Evolutionary conservation across 2,113 vertebrate species (phyloP).

Genomic region (Rhabdomys dilectus): DNA sequence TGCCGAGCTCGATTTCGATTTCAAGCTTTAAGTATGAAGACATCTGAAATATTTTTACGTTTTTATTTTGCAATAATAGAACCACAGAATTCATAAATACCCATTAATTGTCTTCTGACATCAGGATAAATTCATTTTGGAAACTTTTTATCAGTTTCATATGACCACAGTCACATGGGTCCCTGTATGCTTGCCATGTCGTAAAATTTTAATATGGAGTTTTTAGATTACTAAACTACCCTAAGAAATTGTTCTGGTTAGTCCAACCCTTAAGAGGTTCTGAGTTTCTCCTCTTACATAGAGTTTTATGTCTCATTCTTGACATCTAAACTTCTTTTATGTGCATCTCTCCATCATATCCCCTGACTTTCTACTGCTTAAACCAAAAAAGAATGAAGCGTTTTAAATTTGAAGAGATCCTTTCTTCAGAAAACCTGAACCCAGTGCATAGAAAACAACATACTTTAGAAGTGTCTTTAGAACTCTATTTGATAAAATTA

Average conservation of each 20-base stretch:
- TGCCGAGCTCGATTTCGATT: not conserved
- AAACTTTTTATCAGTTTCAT: slow-evolving; percentile 25
- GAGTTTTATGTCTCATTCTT: not conserved
- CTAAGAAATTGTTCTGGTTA: slow-evolving; percentile 66
- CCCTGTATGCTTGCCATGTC: slow-evolving; percentile 4
- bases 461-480: not conserved
- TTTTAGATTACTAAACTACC: slow-evolving; percentile 69
- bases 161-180: slow-evolving; percentile 45
- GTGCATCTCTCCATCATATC: not conserved
- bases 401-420: not conserved
- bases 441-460: not conserved
- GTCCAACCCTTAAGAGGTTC: not conserved
- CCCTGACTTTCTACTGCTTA: not conserved
- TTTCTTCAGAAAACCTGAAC: not conserved
- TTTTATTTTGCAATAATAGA: not conserved
- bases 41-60: not conserved
- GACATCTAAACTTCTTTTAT: slow-evolving; percentile 8
- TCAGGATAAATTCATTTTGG: not conserved
- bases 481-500: not conserved
- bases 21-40: not conserved
- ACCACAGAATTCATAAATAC: not conserved
- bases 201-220: slow-evolving; percentile 60
- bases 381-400: not conserved
- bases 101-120: not conserved
- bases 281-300: not conserved